Percentiles rank a stretch among this genome's conserved stretches.
Evolutionary conservation across 64 coral and sea anemone genomes (phyloP).

Genomic region (Actinia tenebrosa): DNA sequence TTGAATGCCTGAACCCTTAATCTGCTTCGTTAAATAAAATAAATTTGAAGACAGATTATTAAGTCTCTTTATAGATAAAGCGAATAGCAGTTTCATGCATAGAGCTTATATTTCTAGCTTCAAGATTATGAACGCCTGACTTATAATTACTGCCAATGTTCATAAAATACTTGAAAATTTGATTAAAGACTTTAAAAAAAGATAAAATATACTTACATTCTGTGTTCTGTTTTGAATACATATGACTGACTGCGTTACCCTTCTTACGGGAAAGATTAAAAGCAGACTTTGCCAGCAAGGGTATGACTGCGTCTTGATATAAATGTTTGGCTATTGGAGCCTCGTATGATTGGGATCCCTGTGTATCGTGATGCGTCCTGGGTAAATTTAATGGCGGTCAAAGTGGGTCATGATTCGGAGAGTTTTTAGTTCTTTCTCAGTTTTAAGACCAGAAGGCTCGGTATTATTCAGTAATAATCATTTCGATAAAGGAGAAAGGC

Average conservation of each 20-base stretch:
- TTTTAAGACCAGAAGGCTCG: neutral
- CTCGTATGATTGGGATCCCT: neutral
- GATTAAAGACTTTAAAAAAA: neutral
- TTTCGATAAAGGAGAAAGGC: neutral
- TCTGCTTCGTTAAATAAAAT: too few relatives aligned
- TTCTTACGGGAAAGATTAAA: too few relatives aligned
- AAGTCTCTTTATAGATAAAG: too few relatives aligned
- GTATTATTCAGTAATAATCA: neutral
- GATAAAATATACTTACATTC: neutral
- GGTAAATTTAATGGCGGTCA: slow-evolving; percentile 61
- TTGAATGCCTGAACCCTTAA: too few relatives aligned
- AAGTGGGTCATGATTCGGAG: slow-evolving; percentile 10
- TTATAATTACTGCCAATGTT: too few relatives aligned
- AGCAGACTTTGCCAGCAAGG: too few relatives aligned
- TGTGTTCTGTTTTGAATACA: neutral
- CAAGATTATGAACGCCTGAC: neutral
- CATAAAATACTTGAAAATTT: neutral
- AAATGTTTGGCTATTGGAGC: too few relatives aligned
- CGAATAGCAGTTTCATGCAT: too few relatives aligned
- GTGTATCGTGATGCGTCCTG: slow-evolving; percentile 7
- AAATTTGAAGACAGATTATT: too few relatives aligned
- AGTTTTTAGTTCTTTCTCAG: neutral
- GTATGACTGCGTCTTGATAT: too few relatives aligned
- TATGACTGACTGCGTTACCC: too few relatives aligned
- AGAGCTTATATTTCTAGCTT: too few relatives aligned